Percentiles rank a stretch among this genome's conserved stretches.
These are phyloP conservation scores for Mesopsocus fuscifrons DNA, from an alignment of 2,888 invertebrate genomes.

Conservation along the genomic window DNA sequence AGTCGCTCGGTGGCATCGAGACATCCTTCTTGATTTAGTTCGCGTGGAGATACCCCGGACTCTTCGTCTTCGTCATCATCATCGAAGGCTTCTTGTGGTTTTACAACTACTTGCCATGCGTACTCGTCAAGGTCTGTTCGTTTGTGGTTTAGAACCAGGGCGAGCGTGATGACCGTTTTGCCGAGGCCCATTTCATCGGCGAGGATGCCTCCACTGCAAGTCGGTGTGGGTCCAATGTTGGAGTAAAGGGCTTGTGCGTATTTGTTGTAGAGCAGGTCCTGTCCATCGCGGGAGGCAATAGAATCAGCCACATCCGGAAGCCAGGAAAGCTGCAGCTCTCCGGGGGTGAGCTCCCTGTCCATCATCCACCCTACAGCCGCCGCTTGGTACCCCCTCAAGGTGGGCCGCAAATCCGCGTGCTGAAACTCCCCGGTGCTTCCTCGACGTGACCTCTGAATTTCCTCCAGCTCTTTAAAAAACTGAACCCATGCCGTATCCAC, in stretches of 20 bases:
- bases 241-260: conserved; percentile 15
- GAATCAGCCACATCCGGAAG: conserved; percentile 15
- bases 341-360: conserved; percentile 28
- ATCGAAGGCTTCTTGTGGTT: neutral
- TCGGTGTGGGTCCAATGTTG: conserved; percentile 3
- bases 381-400: conserved; percentile 41
- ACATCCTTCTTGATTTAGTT: conserved; percentile 11
- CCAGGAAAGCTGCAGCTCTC: neutral
- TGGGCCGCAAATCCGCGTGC: conserved; percentile 30
- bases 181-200: conserved; percentile 72
- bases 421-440: conserved; percentile 19
- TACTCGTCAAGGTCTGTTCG: neutral
- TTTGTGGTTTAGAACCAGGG: conserved; percentile 18
- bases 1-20: conserved; percentile 16
- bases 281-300: conserved; percentile 20
- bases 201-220: conserved; percentile 42
- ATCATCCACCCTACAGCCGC: conserved; percentile 51
- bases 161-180: conserved; percentile 57
- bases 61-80: neutral
- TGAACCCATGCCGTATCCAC: neutral
- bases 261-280: conserved; percentile 22
- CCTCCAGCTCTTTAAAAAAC: conserved; percentile 12
- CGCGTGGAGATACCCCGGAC: neutral
- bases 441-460: conserved; percentile 12
- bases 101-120: neutral